Evolutionary conservation across 2,888 invertebrate genomes (phyloP), one percentile per base, ranked within the genome.

Genomic region (Erebia ligea): DNA sequence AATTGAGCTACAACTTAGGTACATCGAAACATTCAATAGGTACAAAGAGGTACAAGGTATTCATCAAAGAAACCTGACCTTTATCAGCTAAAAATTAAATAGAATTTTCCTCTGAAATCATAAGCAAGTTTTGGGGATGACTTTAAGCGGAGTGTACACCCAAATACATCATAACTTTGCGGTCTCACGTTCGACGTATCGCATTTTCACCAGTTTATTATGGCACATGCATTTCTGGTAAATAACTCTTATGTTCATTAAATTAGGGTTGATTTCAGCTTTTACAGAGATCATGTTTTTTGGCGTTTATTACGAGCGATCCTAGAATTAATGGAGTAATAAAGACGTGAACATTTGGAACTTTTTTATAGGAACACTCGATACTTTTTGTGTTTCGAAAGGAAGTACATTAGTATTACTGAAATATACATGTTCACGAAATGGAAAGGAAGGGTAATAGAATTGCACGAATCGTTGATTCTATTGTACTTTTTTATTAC

Each of bases 181-280:
- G 66, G 69, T 50, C 21, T 67, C 69, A 59, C 63, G 69, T 67
- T 68, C 66, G 70, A 69, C 54, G 67, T 70, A 69, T 72, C 64
- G 69, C 45, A 64, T 69, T 73, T 5, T 67, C 42, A 69, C 71
- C 62, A 73, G 19, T 64, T 68, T 58, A 59, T 52, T n/a, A 15
- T 56, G 50, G 56, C n/a, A 48, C 42, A 13, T 40, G 17, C 56
- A 58, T 50, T 45, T 21, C 13, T 48, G 34, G 15, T 52, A 50
- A 50, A 63, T 19, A 56, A 34, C 34, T 8, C 34, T 64, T 64
- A 70, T n/a, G 1, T 3, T 42, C 1, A 19, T 50, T 1, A 5
- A 5, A 0, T n/a, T 67, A 72, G 21, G 61, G 34, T 50, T 50
- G 34, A 48, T 65, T 54, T 45, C 19, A 17, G 4, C 11, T 65